These are phyloP conservation scores for Spicauda simplicius DNA, from an alignment of 2,888 invertebrate species.

Conservation along the genomic window DNA sequence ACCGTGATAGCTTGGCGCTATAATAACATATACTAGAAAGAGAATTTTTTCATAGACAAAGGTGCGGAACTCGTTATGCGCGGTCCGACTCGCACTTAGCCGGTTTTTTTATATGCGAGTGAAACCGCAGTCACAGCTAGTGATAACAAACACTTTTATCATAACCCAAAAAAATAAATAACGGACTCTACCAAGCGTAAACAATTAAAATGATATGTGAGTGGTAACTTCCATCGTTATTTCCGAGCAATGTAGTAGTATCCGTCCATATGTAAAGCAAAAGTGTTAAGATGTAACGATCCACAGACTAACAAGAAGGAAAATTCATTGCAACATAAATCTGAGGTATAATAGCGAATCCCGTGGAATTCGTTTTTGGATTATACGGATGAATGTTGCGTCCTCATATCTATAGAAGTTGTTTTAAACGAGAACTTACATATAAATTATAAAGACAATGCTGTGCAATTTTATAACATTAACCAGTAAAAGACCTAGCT, in stretches of 20 bases:
- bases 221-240: constrained; percentile 11
- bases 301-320: constrained; percentile 50
- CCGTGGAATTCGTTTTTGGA: constrained; percentile 30
- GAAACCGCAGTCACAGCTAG: too few species aligned
- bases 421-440: not conserved
- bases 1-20: too few species aligned
- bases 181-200: not conserved
- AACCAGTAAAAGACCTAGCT: too few species aligned
- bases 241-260: constrained; percentile 57
- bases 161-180: constrained; percentile 5
- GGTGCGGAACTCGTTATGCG: too few species aligned
- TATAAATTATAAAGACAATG: not conserved
- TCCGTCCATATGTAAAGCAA: constrained; percentile 39
- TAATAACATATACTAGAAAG: too few species aligned
- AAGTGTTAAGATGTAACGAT: constrained; percentile 58
- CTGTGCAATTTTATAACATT: too few species aligned
- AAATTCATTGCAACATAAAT: constrained; percentile 39
- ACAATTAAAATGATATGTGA: constrained; percentile 19
- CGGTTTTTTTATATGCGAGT: too few species aligned
- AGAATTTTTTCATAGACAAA: too few species aligned
- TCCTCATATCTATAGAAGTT: not conserved
- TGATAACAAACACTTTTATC: too few species aligned
- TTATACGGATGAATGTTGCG: constrained; percentile 18
- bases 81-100: too few species aligned
- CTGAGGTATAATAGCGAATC: constrained; percentile 29